Conservation (phyloP, 2,113 vertebrate species). For the Cranoglanis bouderius region DNA sequence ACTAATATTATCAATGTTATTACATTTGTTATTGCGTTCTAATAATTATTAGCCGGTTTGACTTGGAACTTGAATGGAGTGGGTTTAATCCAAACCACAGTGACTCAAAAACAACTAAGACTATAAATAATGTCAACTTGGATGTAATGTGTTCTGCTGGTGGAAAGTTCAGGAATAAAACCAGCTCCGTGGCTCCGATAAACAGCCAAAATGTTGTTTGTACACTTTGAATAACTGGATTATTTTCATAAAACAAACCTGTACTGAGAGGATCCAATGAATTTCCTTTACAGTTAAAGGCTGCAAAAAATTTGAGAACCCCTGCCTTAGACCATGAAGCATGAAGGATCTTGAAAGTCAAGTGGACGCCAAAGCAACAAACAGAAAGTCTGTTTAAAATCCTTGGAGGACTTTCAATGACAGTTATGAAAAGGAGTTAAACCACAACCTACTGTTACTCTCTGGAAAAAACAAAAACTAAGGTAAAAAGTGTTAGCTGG, state of each 20-base stretch:
- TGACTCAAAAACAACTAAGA: neutral
- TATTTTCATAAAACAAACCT: neutral
- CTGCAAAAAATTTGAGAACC: neutral
- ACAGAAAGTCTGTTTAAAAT: constrained; percentile 19
- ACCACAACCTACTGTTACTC: neutral
- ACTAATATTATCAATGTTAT: neutral
- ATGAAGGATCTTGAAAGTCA: constrained; percentile 32
- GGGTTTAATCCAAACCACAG: neutral
- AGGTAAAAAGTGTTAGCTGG: neutral
- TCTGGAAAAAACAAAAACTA: neutral
- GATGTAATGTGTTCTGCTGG: neutral
- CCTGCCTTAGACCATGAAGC: neutral
- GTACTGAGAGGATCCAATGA: neutral
- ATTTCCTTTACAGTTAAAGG: neutral
- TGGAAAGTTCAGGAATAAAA: neutral
- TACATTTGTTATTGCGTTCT: neutral
- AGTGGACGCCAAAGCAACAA: constrained; percentile 25
- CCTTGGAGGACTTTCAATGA: constrained; percentile 3
- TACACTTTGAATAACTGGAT: neutral
- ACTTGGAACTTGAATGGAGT: neutral
- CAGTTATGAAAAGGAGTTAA: neutral
- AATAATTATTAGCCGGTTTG: neutral
- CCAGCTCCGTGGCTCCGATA: neutral
- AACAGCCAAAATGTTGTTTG: neutral
- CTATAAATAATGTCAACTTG: neutral